These are phyloP conservation scores for Danio rerio DNA, from an alignment of 2,113 vertebrate species.

Conservation along the genomic window DNA sequence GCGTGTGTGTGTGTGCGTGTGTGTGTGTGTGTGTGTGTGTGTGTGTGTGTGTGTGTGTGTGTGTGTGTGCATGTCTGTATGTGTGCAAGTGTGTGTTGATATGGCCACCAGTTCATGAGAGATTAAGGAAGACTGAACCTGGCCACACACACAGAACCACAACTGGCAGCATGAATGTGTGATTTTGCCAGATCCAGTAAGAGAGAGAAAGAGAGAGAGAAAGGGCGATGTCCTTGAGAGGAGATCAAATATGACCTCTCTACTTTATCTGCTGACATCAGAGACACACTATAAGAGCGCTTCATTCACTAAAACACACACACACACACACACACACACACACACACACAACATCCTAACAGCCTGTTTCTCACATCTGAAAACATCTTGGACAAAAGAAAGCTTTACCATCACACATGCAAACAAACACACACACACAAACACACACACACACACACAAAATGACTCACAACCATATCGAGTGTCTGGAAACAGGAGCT, in stretches of 20 bases:
- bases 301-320: not conserved
- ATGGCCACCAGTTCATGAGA: no score
- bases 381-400: slow-evolving; percentile 33
- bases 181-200: slow-evolving; percentile 16
- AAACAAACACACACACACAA: slow-evolving; percentile 39
- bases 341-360: not conserved
- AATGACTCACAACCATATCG: no score
- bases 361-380: slow-evolving; percentile 26
- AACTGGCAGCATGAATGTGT: slow-evolving; percentile 23
- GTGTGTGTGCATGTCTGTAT: not conserved
- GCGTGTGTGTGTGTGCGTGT: not conserved
- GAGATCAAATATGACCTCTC: slow-evolving; percentile 50
- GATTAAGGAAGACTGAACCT: slow-evolving; percentile 10
- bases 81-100: not conserved
- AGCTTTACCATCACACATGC: not conserved
- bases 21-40: not conserved
- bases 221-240: slow-evolving; percentile 44
- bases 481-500: slow-evolving; percentile 22
- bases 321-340: slow-evolving; percentile 8
- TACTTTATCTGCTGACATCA: slow-evolving; percentile 15
- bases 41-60: not conserved
- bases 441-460: not conserved
- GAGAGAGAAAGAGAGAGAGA: slow-evolving; percentile 32
- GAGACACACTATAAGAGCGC: slow-evolving; percentile 5
- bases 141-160: slow-evolving; percentile 18